A percentile compares a stretch with the other conserved stretches of the same genome.
phyloP scores from a whole-genome alignment of 2,113 vertebrate genomes.

The Sander vitreus region DNA sequence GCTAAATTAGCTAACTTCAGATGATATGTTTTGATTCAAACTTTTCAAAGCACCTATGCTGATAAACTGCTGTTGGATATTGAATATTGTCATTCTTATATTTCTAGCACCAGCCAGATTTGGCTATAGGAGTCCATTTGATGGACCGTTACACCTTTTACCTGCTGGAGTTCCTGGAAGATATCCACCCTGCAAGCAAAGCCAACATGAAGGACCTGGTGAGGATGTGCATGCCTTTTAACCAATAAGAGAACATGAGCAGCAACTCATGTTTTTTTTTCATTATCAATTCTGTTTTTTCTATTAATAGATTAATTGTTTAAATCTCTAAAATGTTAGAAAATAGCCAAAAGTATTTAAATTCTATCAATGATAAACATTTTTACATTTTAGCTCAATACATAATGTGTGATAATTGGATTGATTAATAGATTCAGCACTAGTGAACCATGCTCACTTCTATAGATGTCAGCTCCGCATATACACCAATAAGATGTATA shows the following conservation, averaged over 20 bases:
- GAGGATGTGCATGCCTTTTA: constrained; percentile 60
- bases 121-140: constrained; percentile 95
- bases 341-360: not conserved
- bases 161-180: constrained; percentile 96
- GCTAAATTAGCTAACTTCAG: too few relatives aligned
- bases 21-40: too few relatives aligned
- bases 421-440: not conserved
- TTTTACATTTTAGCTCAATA: not conserved
- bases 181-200: constrained; percentile 96
- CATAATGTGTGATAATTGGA: not conserved
- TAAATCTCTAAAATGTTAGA: not conserved
- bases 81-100: not conserved
- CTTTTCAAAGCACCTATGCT: not conserved
- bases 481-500: not conserved
- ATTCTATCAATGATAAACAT: not conserved
- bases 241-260: too few relatives aligned
- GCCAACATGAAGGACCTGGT: constrained; percentile 97
- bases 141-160: constrained; percentile 99
- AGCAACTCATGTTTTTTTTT: not conserved
- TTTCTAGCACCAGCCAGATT: constrained; percentile 96
- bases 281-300: not conserved
- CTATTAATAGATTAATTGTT: not conserved
- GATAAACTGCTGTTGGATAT: not conserved
- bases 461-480: not conserved
- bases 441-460: not conserved